phyloP scores from a whole-genome alignment of 1,140 invertebrate genomes.

The Dermatophagoides farinae region DNA sequence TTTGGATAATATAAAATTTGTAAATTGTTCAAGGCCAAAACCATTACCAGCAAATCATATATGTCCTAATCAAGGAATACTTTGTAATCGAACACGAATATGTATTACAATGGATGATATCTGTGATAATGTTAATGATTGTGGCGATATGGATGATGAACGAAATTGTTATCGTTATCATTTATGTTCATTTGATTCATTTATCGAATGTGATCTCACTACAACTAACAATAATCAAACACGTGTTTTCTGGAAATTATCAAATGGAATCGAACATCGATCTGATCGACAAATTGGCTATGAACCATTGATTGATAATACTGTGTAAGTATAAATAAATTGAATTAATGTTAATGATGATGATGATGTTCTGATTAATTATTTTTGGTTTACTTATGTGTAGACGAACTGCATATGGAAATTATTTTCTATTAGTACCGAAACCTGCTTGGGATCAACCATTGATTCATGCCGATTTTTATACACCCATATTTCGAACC shows the following conservation, averaged over 20 bases:
- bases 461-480: not conserved
- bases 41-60: slow-evolving; percentile 9
- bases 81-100: slow-evolving; percentile 12
- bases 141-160: slow-evolving; percentile 24
- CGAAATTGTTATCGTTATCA: not conserved
- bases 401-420: not conserved
- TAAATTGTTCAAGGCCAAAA: slow-evolving; percentile 20
- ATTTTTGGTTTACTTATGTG: too few species aligned
- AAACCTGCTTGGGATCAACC: not conserved
- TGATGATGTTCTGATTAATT: too few species aligned
- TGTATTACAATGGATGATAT: slow-evolving; percentile 12
- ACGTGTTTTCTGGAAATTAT: not conserved
- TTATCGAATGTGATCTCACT: not conserved
- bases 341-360: too few species aligned
- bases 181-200: not conserved
- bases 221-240: not conserved
- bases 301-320: slow-evolving; percentile 3
- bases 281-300: not conserved
- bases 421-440: not conserved
- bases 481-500: not conserved
- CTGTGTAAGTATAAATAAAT: not conserved
- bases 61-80: slow-evolving; percentile 13
- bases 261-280: slow-evolving; percentile 5
- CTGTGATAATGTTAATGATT: slow-evolving; percentile 69
- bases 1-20: slow-evolving; percentile 25